Percentiles rank a stretch among this genome's conserved stretches.
Evolutionary conservation across 2,113 vertebrate genomes (phyloP).

Genomic region (Gnathonemus echidnorhynchus): DNA sequence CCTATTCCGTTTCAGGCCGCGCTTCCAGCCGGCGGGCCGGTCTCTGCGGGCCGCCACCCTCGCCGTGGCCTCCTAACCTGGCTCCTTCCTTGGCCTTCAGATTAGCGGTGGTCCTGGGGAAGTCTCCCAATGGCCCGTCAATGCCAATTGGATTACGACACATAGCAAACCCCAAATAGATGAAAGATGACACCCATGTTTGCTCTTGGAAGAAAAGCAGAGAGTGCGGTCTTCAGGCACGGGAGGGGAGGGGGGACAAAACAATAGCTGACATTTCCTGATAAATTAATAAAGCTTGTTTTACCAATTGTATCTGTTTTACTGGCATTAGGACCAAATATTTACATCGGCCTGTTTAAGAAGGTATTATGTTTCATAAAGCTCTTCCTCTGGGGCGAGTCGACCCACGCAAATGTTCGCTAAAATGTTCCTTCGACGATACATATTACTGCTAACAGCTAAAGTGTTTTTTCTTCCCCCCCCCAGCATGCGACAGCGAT

Average conservation of each 20-base stretch:
- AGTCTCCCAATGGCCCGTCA: slow-evolving; percentile 72
- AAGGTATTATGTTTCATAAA: slow-evolving; percentile 81
- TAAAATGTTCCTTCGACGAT: slow-evolving; percentile 45
- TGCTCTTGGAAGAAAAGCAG: slow-evolving; percentile 68
- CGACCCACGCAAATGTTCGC: slow-evolving; percentile 62
- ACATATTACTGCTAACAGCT: slow-evolving; percentile 33
- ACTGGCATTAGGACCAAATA: slow-evolving; percentile 83
- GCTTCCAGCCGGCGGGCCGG: slow-evolving; percentile 55
- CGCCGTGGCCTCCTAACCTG: slow-evolving; percentile 63
- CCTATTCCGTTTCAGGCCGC: slow-evolving; percentile 75
- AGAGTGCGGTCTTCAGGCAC: slow-evolving; percentile 70
- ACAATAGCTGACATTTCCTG: slow-evolving; percentile 66
- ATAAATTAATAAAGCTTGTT: slow-evolving; percentile 80
- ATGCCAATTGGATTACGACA: slow-evolving; percentile 82
- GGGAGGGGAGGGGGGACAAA: slow-evolving; percentile 52
- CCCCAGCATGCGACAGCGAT: neutral
- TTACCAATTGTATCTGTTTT: slow-evolving; percentile 80
- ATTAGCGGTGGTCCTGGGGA: slow-evolving; percentile 59
- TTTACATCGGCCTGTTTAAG: slow-evolving; percentile 94
- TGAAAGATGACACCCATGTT: slow-evolving; percentile 78
- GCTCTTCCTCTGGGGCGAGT: slow-evolving; percentile 59
- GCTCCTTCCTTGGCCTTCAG: slow-evolving; percentile 65
- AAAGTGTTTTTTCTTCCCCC: neutral
- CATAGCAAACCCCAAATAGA: slow-evolving; percentile 63
- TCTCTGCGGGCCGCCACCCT: slow-evolving; percentile 61